Evolutionary conservation across 2,888 invertebrate species (phyloP).

Genomic region (Pseudococcus viburni): DNA sequence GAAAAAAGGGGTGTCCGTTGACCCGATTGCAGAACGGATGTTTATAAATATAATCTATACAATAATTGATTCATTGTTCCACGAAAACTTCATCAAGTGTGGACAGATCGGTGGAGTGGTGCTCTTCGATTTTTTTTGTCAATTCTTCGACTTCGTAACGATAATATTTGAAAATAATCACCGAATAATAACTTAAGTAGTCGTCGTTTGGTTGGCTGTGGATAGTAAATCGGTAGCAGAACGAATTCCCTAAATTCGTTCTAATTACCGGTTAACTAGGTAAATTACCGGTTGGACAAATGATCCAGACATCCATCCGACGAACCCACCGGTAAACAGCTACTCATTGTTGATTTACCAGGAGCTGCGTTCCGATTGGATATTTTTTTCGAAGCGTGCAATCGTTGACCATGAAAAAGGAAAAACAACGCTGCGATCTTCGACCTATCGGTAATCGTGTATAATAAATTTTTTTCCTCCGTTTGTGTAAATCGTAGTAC

Average conservation of each 20-base stretch:
- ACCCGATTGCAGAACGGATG: conserved; percentile 27
- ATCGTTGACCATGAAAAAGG: conserved; percentile 28
- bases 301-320: no score
- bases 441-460: conserved; percentile 40
- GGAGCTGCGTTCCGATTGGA: neutral
- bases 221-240: neutral
- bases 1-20: conserved; percentile 28
- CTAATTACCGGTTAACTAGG: conserved; percentile 15
- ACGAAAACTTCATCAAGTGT: neutral
- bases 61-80: conserved; percentile 39
- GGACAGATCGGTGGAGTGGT: neutral
- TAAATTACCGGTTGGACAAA: neutral
- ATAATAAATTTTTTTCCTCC: conserved; percentile 20
- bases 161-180: conserved; percentile 7
- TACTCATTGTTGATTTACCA: neutral
- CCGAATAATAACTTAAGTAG: neutral
- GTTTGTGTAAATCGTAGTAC: neutral
- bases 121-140: neutral
- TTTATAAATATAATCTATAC: conserved; percentile 11
- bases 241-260: neutral
- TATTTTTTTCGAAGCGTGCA: neutral
- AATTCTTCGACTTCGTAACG: neutral
- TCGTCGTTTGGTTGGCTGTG: neutral
- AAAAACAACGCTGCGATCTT: neutral
- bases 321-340: neutral